Evolutionary conservation across 2,797 vertebrate genomes (phyloP), one percentile per base, ranked within the genome.

Genomic region (Taeniopygia guttata): DNA sequence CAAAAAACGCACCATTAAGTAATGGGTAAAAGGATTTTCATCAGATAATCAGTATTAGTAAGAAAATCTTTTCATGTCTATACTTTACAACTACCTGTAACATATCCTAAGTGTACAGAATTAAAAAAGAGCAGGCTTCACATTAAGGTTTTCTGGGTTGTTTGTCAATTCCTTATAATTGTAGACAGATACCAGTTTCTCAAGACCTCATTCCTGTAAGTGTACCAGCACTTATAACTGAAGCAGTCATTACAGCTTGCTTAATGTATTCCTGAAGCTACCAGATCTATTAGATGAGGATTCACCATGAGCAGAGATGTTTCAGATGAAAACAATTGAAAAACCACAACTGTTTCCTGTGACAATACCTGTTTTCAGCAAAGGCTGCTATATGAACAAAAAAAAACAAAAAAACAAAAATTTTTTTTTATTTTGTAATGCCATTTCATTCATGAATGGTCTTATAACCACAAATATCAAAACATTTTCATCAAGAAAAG

Each of bases 351-450:
- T 43, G 2, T 43, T 82, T 62, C 22, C n/a, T 82, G 19, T 62
- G 55, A 64, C 7, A 54, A n/a, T 43, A 36, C n/a, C 30, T 40
- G 17, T 38, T 72, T 54, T 32, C 21, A 72, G 15, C 10, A 83
- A 55, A 18, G 1, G 2, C 13, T 32, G 7, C 10, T 32, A 32
- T 62, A 59, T 26, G 7, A 18, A 76, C 9, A 42, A 48, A 18
- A n/a, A 20, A 4, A 6, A 5, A 36, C 2, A 18, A 21, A 17
- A n/a, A 26, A 30, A 2, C 1, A 55, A 55, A 2, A 72, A 51
- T n/a, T 36, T 69, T 76, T 25, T 51, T 30, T 43, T 10, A 66
- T 62, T 73, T 87, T 68, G 9, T 40, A 59, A 26, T 16, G 16
- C 16, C 1, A 6, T 68, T 56, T 55, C 21, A 42, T 42, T 84